Conservation (phyloP, 2,113 vertebrate species). For the Platysteira castanea region DNA sequence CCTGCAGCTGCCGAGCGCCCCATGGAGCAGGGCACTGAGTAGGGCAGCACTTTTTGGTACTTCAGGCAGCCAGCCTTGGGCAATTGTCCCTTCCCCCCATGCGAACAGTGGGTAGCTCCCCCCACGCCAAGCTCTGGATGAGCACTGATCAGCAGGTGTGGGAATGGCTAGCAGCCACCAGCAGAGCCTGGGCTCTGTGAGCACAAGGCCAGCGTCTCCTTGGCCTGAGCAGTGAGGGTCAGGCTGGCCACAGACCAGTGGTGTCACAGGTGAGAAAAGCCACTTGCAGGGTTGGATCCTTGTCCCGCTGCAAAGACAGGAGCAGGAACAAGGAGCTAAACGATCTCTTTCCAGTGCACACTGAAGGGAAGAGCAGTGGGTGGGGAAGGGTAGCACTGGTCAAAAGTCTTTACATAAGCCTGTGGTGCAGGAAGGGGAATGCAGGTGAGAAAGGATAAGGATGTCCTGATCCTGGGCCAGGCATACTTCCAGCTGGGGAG, state of each 20-base stretch:
- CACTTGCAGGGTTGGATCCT: not conserved
- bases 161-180: not conserved
- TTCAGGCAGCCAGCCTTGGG: not conserved
- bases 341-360: not conserved
- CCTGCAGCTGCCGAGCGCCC: not conserved
- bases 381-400: not conserved
- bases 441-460: not conserved
- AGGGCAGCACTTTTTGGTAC: not conserved
- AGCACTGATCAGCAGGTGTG: not conserved
- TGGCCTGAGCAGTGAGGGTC: rapidly evolving
- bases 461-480: not conserved
- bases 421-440: not conserved
- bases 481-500: not conserved
- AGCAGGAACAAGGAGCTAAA: not conserved
- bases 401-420: not conserved
- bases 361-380: not conserved
- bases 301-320: not conserved
- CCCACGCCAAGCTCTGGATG: not conserved
- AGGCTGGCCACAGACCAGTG: not conserved
- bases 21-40: rapidly evolving
- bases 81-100: not conserved
- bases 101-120: not conserved
- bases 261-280: not conserved
- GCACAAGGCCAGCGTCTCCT: not conserved
- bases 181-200: not conserved